These are phyloP conservation scores for Glandiceps talaboti DNA, from an alignment of 53 echinoderm and acorn worm genomes.

Conservation along the genomic window DNA sequence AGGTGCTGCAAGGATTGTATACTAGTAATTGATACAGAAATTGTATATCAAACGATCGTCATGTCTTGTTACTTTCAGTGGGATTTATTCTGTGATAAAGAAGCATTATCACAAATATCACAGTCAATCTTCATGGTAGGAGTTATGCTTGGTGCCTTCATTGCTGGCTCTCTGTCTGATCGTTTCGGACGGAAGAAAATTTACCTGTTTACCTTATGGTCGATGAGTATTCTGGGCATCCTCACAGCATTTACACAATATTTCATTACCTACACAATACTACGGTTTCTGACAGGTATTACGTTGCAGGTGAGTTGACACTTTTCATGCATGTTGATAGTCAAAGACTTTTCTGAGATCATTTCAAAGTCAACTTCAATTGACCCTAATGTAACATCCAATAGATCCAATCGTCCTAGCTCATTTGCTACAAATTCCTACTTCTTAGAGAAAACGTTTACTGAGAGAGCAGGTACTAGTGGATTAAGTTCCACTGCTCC, in stretches of 20 bases:
- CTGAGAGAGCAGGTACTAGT: too few species aligned
- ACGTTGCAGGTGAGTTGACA: constrained; percentile 47
- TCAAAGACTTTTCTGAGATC: too few species aligned
- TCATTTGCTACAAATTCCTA: too few species aligned
- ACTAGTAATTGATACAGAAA: too few species aligned
- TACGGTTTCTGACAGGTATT: constrained; percentile 55
- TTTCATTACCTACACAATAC: constrained; percentile 46
- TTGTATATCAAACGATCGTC: too few species aligned
- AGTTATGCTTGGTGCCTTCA: constrained; percentile 80
- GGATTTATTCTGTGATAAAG: constrained; percentile 62
- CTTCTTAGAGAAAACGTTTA: too few species aligned
- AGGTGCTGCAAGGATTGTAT: too few species aligned
- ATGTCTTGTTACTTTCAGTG: constrained; percentile 19
- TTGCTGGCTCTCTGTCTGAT: constrained; percentile 80
- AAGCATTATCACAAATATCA: constrained; percentile 41
- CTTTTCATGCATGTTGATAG: too few species aligned
- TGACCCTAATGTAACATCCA: too few species aligned
- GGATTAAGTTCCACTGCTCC: too few species aligned
- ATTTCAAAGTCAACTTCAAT: too few species aligned
- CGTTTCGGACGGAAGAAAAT: constrained; percentile 58
- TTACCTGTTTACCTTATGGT: constrained; percentile 64
- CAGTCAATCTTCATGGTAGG: constrained; percentile 81
- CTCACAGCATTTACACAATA: constrained; percentile 55
- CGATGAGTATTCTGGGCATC: constrained; percentile 42
- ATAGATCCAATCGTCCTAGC: too few species aligned